phyloP scores from a whole-genome alignment of 2,797 vertebrate genomes.

The Microcaecilia unicolor region DNA sequence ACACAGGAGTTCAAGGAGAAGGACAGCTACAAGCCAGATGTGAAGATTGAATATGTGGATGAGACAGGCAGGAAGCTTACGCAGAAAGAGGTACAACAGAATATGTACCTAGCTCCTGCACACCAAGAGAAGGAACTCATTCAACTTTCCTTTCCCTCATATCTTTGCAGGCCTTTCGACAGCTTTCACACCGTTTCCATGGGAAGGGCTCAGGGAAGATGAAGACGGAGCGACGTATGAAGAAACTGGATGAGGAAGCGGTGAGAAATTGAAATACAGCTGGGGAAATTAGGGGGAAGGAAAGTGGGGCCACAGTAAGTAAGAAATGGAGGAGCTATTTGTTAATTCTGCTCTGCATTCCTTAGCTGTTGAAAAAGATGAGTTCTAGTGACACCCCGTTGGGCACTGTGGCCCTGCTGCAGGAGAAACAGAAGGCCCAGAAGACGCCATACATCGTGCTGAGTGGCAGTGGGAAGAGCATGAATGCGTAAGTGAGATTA shows the following conservation, averaged over 20 bases:
- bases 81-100: constrained; percentile 78
- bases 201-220: constrained; percentile 91
- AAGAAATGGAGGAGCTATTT: too few relatives aligned
- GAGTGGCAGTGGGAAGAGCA: constrained; percentile 88
- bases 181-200: constrained; percentile 85
- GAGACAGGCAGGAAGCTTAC: constrained; percentile 83
- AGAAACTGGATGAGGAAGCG: constrained; percentile 85
- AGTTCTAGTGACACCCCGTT: constrained; percentile 88
- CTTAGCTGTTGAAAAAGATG: constrained; percentile 84
- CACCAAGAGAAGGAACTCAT: too few relatives aligned
- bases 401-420: constrained; percentile 81
- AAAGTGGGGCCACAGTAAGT: too few relatives aligned
- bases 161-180: constrained; percentile 68
- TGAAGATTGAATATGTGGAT: constrained; percentile 90
- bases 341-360: background rate
- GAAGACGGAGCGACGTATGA: constrained; percentile 90
- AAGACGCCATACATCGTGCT: constrained; percentile 89
- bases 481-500: constrained; percentile 73
- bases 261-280: constrained; percentile 3
- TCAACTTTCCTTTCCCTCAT: background rate
- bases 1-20: constrained; percentile 93
- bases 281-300: background rate
- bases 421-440: constrained; percentile 92
- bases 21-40: constrained; percentile 72
- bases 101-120: too few relatives aligned